These are phyloP conservation scores for Pollenia griseotomentosa DNA, from an alignment of 2,888 invertebrate genomes.

Conservation along the genomic window DNA sequence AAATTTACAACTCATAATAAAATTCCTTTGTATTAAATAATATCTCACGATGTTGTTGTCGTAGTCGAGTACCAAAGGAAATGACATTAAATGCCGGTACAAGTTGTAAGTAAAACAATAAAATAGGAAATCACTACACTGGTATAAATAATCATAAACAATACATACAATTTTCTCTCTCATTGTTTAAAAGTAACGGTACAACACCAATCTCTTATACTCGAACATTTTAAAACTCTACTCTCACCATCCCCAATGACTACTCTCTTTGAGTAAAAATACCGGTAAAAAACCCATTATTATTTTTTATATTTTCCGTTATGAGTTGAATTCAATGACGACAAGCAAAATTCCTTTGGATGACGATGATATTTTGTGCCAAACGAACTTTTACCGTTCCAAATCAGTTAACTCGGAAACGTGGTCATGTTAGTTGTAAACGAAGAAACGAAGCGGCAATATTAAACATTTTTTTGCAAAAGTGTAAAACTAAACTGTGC, in stretches of 20 bases:
- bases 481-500: neutral
- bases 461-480: slow-evolving; percentile 72
- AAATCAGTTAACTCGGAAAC: slow-evolving; percentile 84
- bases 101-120: slow-evolving; percentile 16
- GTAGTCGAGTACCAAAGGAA: slow-evolving; percentile 1
- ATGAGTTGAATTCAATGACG: slow-evolving; percentile 54
- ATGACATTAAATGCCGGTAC: slow-evolving; percentile 40
- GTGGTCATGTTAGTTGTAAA: slow-evolving; percentile 82
- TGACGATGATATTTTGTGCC: slow-evolving; percentile 59
- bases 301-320: neutral
- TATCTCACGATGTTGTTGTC: neutral
- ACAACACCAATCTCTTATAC: neutral
- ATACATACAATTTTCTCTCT: neutral
- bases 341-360: slow-evolving; percentile 69
- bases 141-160: neutral
- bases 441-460: slow-evolving; percentile 77
- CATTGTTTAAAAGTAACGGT: no score
- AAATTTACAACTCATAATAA: no score
- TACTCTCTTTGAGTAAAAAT: slow-evolving; percentile 58
- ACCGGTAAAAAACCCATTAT: slow-evolving; percentile 58
- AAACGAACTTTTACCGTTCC: slow-evolving; percentile 76
- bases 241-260: neutral
- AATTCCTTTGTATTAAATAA: neutral
- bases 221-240: neutral
- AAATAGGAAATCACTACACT: slow-evolving; percentile 12